phyloP scores from a whole-genome alignment of 2,888 invertebrate genomes.

The Drosophila lutescens region DNA sequence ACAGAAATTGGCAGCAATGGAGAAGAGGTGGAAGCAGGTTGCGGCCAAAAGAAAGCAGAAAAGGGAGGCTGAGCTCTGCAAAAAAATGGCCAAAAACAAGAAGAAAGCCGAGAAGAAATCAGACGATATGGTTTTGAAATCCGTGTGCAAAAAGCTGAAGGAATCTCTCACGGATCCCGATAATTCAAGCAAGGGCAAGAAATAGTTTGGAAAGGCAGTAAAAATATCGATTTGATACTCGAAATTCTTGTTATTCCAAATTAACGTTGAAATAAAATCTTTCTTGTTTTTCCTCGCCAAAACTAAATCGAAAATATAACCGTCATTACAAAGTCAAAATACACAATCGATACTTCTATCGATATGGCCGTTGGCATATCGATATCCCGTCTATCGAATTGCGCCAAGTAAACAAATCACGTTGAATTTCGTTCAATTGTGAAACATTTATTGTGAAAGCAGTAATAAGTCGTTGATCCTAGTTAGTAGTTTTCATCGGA shows the following conservation, averaged over 20 bases:
- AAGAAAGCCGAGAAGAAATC: background rate
- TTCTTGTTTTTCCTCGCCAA: background rate
- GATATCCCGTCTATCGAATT: background rate
- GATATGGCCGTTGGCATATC: background rate
- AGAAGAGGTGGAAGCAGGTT: constrained; percentile 1
- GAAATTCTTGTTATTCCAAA: too few relatives aligned
- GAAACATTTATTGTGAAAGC: background rate
- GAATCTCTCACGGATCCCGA: background rate
- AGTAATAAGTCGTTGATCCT: too few relatives aligned
- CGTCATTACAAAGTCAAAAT: background rate
- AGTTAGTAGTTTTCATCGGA: too few relatives aligned
- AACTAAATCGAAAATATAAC: background rate
- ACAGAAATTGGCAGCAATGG: constrained; percentile 4
- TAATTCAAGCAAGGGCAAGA: background rate
- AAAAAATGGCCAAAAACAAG: background rate
- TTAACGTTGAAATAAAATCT: too few relatives aligned
- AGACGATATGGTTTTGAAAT: background rate
- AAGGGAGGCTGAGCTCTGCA: constrained; percentile 4
- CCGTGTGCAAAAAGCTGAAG: constrained; percentile 15
- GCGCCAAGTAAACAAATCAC: constrained; percentile 7
- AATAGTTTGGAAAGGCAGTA: background rate
- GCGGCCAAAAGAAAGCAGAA: constrained; percentile 6
- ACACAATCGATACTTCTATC: background rate
- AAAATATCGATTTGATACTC: too few relatives aligned
- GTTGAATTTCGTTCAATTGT: constrained; percentile 5